These are phyloP conservation scores for Idris sp. DNA, from an alignment of 1,140 invertebrate genomes.

Conservation along the genomic window DNA sequence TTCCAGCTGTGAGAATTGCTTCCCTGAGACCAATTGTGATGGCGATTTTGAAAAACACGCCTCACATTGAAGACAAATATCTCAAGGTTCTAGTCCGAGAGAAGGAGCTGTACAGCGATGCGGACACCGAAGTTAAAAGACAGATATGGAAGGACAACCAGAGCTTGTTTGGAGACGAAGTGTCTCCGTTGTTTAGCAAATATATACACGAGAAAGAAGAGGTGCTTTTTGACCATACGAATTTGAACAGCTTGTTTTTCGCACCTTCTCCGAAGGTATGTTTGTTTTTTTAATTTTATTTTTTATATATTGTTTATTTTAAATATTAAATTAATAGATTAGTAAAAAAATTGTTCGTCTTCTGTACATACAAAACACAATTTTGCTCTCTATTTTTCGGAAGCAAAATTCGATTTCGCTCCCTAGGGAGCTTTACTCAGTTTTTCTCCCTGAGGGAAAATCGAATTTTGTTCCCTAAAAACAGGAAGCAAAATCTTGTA, in stretches of 20 bases:
- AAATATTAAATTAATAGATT: no score
- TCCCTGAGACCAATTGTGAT: slow-evolving; percentile 96
- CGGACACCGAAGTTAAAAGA: slow-evolving; percentile 96
- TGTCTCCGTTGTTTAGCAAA: slow-evolving; percentile 94
- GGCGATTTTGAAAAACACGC: slow-evolving; percentile 94
- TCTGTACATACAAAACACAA: no score
- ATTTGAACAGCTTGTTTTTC: slow-evolving; percentile 93
- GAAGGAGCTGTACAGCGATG: slow-evolving; percentile 94
- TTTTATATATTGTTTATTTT: no score
- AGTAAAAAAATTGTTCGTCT: no score
- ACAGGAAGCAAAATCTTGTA: no score
- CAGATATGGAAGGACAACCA: slow-evolving; percentile 99
- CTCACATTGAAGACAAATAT: slow-evolving; percentile 96
- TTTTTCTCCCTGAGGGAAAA: no score
- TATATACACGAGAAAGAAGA: slow-evolving; percentile 96
- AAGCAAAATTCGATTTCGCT: no score
- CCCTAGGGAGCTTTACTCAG: no score
- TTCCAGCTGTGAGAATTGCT: slow-evolving; percentile 94
- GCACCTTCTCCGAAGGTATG: slow-evolving; percentile 93
- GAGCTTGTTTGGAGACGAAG: slow-evolving; percentile 97
- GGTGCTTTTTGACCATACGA: slow-evolving; percentile 93
- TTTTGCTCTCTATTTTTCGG: no score
- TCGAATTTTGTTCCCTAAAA: no score
- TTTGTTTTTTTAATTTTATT: no score
- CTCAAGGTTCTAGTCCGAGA: slow-evolving; percentile 92